Conservation (phyloP, 1,140 invertebrate species). For the Lerema accius region DNA sequence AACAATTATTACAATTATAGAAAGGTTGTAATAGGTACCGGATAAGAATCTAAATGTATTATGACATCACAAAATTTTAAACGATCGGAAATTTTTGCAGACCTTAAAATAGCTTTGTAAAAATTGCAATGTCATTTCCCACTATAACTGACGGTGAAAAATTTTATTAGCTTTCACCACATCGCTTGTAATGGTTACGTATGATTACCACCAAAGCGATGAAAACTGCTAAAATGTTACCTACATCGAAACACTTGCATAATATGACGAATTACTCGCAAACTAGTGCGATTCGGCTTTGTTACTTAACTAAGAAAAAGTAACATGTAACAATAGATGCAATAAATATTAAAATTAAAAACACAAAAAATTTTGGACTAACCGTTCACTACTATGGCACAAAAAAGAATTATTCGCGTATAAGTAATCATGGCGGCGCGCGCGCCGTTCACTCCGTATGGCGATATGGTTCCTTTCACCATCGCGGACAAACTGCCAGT, state of each 20-base stretch:
- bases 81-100: neutral
- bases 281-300: conserved; percentile 17
- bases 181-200: conserved; percentile 67
- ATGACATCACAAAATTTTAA: neutral
- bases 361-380: conserved; percentile 50
- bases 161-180: conserved; percentile 71
- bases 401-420: conserved; percentile 66
- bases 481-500: conserved; percentile 66
- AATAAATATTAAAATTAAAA: conserved; percentile 35
- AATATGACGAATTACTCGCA: conserved; percentile 56
- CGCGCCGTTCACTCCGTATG: conserved; percentile 46
- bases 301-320: neutral
- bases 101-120: neutral
- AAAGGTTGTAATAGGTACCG: neutral
- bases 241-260: conserved; percentile 63
- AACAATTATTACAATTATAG: conserved; percentile 14
- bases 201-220: conserved; percentile 36
- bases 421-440: conserved; percentile 54
- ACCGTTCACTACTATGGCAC: conserved; percentile 71
- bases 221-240: conserved; percentile 52
- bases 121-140: too few species aligned
- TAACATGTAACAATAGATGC: conserved; percentile 3
- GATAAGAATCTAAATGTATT: neutral
- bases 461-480: conserved; percentile 75
- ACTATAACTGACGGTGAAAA: too few species aligned